A percentile compares a stretch with the other conserved stretches of the same genome.
Evolutionary conservation across 2,888 invertebrate genomes (phyloP).

Genomic region (Strigamia crassipes): DNA sequence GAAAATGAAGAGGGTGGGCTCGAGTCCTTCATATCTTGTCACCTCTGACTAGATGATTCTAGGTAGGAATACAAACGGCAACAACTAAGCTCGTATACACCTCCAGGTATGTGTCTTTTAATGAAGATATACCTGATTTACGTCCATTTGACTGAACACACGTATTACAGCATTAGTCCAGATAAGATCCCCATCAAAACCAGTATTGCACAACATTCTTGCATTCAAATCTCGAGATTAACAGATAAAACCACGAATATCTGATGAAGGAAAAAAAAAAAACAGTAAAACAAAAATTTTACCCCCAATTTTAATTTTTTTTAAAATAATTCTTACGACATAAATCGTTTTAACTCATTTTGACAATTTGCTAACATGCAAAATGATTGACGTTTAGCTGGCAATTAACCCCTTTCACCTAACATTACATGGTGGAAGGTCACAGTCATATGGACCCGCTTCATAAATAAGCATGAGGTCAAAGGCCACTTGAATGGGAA

Average conservation of each 20-base stretch:
- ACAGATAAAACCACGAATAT: background rate
- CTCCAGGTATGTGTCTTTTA: background rate
- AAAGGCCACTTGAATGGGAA: constrained; percentile 10
- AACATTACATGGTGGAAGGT: background rate
- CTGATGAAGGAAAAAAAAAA: background rate
- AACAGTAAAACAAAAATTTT: too few relatives aligned
- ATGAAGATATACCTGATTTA: constrained; percentile 23
- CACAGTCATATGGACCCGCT: background rate
- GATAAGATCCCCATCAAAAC: background rate
- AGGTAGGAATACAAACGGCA: constrained; percentile 13
- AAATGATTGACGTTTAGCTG: constrained; percentile 2
- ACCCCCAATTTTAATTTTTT: too few relatives aligned
- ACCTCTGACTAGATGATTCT: constrained; percentile 26
- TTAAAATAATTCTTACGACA: too few relatives aligned
- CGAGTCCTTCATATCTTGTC: constrained; percentile 1
- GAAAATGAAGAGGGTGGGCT: constrained; percentile 9
- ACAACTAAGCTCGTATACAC: background rate
- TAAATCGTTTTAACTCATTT: background rate
- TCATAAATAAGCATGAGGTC: constrained; percentile 18
- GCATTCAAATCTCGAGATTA: background rate
- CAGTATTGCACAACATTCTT: constrained; percentile 13
- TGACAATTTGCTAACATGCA: background rate
- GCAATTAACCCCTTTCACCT: constrained; percentile 5
- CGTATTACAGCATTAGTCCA: background rate
- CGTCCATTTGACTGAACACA: background rate